phyloP scores from a whole-genome alignment of 1,140 invertebrate genomes.

The Cheumatopsyche charites region DNA sequence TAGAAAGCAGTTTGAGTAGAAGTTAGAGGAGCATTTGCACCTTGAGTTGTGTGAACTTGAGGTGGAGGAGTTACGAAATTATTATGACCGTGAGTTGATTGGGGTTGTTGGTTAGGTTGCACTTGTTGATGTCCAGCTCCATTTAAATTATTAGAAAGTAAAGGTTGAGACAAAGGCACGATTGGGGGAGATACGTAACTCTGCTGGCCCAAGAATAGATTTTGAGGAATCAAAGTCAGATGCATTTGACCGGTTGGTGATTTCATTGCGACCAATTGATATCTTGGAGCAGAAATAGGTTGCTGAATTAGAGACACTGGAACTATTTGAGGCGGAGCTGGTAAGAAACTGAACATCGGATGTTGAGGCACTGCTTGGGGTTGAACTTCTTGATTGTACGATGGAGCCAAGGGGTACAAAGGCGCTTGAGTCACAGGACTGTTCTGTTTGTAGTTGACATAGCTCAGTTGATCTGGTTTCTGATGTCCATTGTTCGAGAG shows the following conservation, averaged over 20 bases:
- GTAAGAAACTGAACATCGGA: constrained; percentile 26
- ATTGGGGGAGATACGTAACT: constrained; percentile 17
- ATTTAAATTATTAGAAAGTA: constrained; percentile 24
- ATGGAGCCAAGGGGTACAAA: constrained; percentile 37
- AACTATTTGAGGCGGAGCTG: constrained; percentile 24
- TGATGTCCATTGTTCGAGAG: constrained; percentile 40
- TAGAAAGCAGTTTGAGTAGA: constrained; percentile 29
- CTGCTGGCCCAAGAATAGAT: constrained; percentile 22
- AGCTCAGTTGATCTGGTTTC: constrained; percentile 38
- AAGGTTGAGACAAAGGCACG: constrained; percentile 22
- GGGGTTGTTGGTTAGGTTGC: neutral
- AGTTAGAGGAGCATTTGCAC: neutral
- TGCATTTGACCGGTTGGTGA: constrained; percentile 43
- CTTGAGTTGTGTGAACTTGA: constrained; percentile 6
- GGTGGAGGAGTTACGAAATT: constrained; percentile 32
- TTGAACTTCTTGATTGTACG: constrained; percentile 29
- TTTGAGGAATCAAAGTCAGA: constrained; percentile 42
- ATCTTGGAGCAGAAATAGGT: constrained; percentile 35
- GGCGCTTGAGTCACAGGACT: constrained; percentile 30
- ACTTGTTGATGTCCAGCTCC: constrained; percentile 1
- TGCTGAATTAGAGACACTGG: constrained; percentile 36
- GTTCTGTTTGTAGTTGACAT: constrained; percentile 19
- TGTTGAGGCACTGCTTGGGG: constrained; percentile 30
- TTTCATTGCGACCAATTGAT: constrained; percentile 44
- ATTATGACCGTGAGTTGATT: constrained; percentile 15